Base-by-base conservation (phyloP, 2,888 invertebrate genomes). In the Hypena proboscidalis region DNA sequence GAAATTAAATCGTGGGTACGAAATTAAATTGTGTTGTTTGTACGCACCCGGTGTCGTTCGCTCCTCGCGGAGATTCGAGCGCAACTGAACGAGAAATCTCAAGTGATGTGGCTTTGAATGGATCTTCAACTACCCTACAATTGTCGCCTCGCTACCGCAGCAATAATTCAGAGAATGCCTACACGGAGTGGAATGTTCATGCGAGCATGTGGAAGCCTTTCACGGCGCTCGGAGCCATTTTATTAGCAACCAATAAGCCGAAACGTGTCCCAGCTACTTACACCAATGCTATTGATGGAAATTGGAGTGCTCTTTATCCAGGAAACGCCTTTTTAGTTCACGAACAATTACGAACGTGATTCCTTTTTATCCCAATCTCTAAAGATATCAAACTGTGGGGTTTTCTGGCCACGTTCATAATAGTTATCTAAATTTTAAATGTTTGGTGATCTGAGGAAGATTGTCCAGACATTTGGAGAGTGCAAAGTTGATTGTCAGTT, bases 161-260 rank as follows among this genome's bases (percentile, higher is more conserved):
- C 52, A 72, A 76, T 72, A 70, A 66, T 53, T 57, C 44, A 44
- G 36, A 63, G 66, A 77, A 85, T 77, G 41, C 64, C 67, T 42
- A 52, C 77, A 70, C 75, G 77, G 58, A 67, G 38, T 42, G 52
- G 64, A 63, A 49, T 67, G 63, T 50, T 55, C 77, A 70, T 74
- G 77, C 51, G 55, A 66, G 72, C 66, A 77, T 72, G 77, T 63
- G 40, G 55, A 55, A 50, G 68, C 68, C 68, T 74, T 81, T 75
- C 62, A 66, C 11, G 52, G 46, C 50, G 60, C 57, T 52, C 43
- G 53, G 56, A 63, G 51, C 58, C 53, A 58, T 74, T 80, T 76
- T 80, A 84, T 82, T 79, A 70, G 67, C 70, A 67, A 66, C 73
- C 72, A 77, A 77, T 80, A 73, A 70, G 56, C 53, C 54, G 50